Evolutionary conservation across 2,797 vertebrate species (phyloP).

Genomic region (Sebastes oblongus): DNA sequence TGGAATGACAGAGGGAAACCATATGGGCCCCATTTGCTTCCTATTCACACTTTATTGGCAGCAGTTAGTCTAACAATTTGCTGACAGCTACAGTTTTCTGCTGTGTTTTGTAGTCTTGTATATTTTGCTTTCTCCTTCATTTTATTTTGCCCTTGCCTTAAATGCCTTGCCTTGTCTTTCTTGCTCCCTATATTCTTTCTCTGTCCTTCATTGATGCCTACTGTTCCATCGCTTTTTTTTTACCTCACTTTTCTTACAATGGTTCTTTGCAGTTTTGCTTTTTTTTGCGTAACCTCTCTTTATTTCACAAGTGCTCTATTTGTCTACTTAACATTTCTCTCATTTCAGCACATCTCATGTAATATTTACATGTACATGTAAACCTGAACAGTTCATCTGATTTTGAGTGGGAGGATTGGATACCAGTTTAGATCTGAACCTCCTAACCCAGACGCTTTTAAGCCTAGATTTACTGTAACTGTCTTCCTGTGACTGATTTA

Average conservation of each 20-base stretch:
- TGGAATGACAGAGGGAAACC: slow-evolving; percentile 65
- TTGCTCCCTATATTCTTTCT: neutral
- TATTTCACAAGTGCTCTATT: neutral
- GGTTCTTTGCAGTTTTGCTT: neutral
- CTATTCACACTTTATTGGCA: slow-evolving; percentile 64
- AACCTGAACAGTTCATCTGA: neutral
- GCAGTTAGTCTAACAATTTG: slow-evolving; percentile 62
- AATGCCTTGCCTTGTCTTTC: neutral
- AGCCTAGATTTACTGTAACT: neutral
- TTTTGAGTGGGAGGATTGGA: neutral
- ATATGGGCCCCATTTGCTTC: slow-evolving; percentile 68
- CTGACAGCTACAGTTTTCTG: slow-evolving; percentile 62
- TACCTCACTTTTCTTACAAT: neutral
- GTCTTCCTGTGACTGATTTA: slow-evolving; percentile 37
- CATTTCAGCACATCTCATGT: neutral
- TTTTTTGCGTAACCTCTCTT: neutral
- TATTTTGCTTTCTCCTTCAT: slow-evolving; percentile 35
- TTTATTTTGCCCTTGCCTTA: slow-evolving; percentile 16
- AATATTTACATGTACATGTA: neutral
- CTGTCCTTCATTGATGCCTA: neutral
- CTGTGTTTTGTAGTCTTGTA: slow-evolving; percentile 48
- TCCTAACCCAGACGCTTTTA: neutral
- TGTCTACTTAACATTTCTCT: neutral
- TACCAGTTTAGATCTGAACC: neutral
- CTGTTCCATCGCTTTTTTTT: neutral